Evolutionary conservation across 2,113 vertebrate genomes (phyloP), one percentile per base, ranked within the genome.

Genomic region (Tringa solitaria): DNA sequence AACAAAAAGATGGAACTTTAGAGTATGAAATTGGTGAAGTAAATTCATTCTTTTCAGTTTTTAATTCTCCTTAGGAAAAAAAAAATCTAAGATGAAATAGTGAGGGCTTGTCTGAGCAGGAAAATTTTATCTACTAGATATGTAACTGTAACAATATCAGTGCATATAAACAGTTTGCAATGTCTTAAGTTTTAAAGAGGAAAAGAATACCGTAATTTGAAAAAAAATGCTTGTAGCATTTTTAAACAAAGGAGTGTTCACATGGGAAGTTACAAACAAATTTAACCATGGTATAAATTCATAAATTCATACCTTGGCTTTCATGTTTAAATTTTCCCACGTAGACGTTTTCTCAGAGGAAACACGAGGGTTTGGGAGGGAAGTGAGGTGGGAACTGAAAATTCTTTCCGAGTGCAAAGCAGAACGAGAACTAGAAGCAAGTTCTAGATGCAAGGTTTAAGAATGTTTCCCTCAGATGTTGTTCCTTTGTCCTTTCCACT

Each of bases 301-400:
- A 37, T 56, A 84, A 80, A 89, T 33, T 80, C 67, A 35, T 69
- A 45, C 35, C 37, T 77, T 67, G 43, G 35, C 75, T 96, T 93
- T 95, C 79, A 70, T 54, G 64, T 84, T 88, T 86, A 54, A 77
- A 43, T 72, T 92, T 96, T 92, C 88, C 72, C 88, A 92, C 2
- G 0, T 19, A 90, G 63, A 68, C 27, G 51, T 9, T 43, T 86
- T 90, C 68, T 89, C 73, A 84, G 51, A 91, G 74, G 54, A 93
- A 93, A 61, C 26, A 28, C 9, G 24, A 72, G 48, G 24, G 19
- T 45, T 57, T 84, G 74, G 39, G 73, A 84, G 77, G 73, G 64
- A 95, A 92, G 82, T n/a, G 41, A 46, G 35, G 54, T 86, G 60
- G 80, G 56, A 94, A 95, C 63, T 67, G 72, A 92, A 88, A 76